Evolutionary conservation across 2,888 invertebrate species (phyloP), one percentile per base, ranked within the genome.

Genomic region (Drosophila vallismaia): DNA sequence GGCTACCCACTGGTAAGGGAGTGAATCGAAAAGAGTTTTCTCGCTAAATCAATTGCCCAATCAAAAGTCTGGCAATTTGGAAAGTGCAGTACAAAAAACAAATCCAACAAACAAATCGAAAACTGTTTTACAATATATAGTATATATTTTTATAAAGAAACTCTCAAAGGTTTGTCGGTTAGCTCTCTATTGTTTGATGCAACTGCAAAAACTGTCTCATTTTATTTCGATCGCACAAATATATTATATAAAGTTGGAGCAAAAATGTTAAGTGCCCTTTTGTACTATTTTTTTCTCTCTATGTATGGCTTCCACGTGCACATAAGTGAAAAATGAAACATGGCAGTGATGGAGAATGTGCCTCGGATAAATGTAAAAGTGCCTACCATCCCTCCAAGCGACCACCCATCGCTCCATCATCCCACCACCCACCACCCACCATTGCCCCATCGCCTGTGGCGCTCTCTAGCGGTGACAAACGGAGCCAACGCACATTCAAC

Each of bases 21-120:
- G 48, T 40, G 29, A 24, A n/a, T 66, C 4, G 9, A 33, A 51
- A 44, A 42, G 42, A 56, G 49, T 19, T 62, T 64, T 33, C 56
- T 57, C 70, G 77, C 84, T 76, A 88, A 84, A 84, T 86, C 86
- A 84, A 88, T 84, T 84, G 88, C 66, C 74, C 70, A 83, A 68
- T 84, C 77, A 86, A 88, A 84, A 64, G 84, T 59, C 73, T 77
- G 80, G 74, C 80, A 88, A 79, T 74, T 79, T 75, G 46, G 55
- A 19, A 2, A 14, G 19, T 19, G 19, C 19, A 19, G 19, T 19
- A 19, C 19, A 19, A 19, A 19, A 19, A 19, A 19, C 19, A 19
- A 19, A 19, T 19, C 29, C 14, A 0, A 10, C 12, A 4, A 55
- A 44, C 42, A 58, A 14, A 19, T 19, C 19, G 19, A 19, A 19